Percentiles rank a stretch among this genome's conserved stretches.
These are phyloP conservation scores for Maniola jurtina DNA, from an alignment of 1,140 invertebrate genomes.

Conservation along the genomic window DNA sequence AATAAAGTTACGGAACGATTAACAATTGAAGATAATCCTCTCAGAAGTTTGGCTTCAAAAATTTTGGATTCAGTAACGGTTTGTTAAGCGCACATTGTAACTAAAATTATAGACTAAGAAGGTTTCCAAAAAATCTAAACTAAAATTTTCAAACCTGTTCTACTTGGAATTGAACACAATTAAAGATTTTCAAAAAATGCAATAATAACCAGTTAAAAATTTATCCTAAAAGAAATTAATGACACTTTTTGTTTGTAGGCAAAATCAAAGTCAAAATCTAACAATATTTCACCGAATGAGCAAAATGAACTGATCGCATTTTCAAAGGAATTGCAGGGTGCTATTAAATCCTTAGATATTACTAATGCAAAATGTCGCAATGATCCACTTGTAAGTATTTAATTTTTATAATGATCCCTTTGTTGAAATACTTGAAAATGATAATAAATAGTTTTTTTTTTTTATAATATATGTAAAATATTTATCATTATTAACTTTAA, in stretches of 20 bases:
- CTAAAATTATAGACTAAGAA: background rate
- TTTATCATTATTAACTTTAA: background rate
- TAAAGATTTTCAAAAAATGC: no score
- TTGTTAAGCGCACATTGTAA: conserved; percentile 1
- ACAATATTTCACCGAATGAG: conserved; percentile 27
- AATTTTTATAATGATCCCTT: background rate
- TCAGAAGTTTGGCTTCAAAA: conserved; percentile 46
- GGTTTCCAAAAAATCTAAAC: background rate
- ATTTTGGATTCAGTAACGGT: conserved; percentile 52
- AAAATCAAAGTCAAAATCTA: conserved; percentile 40
- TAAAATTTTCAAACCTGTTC: no score
- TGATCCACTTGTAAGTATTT: conserved; percentile 43
- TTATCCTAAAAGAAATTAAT: background rate
- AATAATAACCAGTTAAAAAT: no score
- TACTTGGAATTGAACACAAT: no score
- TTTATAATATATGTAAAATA: background rate
- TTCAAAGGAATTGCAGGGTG: conserved; percentile 42
- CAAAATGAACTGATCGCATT: conserved; percentile 28
- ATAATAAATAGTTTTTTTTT: no score
- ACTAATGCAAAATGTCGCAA: conserved; percentile 43
- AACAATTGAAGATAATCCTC: conserved; percentile 48
- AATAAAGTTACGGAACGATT: conserved; percentile 19
- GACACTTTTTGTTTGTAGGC: background rate
- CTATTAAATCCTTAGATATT: conserved; percentile 45
- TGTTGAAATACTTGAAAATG: background rate